Base-by-base conservation (phyloP, 2,888 invertebrate species). In the Nomada lathburiana region DNA sequence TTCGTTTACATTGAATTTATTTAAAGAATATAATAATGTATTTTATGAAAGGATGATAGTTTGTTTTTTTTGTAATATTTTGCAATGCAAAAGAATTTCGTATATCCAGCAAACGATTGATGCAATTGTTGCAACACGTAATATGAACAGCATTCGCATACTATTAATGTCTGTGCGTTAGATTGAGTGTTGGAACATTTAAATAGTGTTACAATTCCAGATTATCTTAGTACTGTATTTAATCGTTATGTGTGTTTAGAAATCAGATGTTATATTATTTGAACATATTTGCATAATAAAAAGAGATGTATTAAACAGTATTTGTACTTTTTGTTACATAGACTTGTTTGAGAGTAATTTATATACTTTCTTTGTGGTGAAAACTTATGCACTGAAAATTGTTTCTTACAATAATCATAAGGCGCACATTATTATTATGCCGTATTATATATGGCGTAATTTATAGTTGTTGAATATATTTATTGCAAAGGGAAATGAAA, bases 281-380 rank as follows among this genome's bases (percentile, higher is more conserved):
- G 53, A 76, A 78, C 69, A 84, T 73, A 53, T 80, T 86, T 79
- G 16, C 62, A 67, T 75, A 88, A 85, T 81, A 84, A 86, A 86
- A 86, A 50, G 73, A 80, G 67, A 52, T 59, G 26, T 68, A 68
- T 68, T 26, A n/a, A 53, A 29, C 26, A 26, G 29, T 67, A 70
- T 71, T 62, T 64, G 11, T 13, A 50, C 68, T 63, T 75, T 23
- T 65, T 20, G 4, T 62, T 50, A n/a, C 36, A 44, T 26, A 57
- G 26, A 26, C 44, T 70, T 50, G 47, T 47, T 44, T 62, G 11
- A n/a, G 3, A n/a, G 2, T 55, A 16, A 47, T 13, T 13, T 47
- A 47, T 47, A 16, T 47, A 47, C 10, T 47, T 47, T 47, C 47
- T 47, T 47, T 2, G 16, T 47, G 16, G 11, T 47, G 47, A 47